Evolutionary conservation across 2,797 vertebrate species (phyloP), one percentile per base, ranked within the genome.

Genomic region (Euthynnus affinis): DNA sequence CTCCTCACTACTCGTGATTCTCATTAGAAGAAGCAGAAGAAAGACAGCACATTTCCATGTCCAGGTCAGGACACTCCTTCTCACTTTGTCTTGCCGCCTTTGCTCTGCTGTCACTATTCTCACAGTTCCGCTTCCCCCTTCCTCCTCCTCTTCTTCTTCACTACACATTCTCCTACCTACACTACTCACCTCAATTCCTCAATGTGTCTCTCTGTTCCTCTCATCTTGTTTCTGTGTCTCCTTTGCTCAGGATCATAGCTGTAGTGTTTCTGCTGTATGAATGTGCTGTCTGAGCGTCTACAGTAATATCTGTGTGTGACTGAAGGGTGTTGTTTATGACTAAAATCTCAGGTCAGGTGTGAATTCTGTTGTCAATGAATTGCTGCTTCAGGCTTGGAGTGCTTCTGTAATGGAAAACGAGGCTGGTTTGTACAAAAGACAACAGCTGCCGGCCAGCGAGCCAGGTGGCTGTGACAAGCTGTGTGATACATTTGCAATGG

Each of bases 311-410:
- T 49, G 61, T 46, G 49, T 51, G 34, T 56, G 34, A 69, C 5
- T 48, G 46, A 20, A 48, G 18, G 2, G 18, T 20, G 46, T 48
- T 48, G 46, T n/a, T 18, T 49, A 49, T 8, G 46, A 20, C 17
- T 44, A 22, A 12, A 37, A 67, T 18, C 18, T n/a, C 22, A 48
- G 58, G 63, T 77, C 70, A 56, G 27, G 14, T 0, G 75, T 81
- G 57, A 75, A 52, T 25, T 67, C 12, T 57, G 60, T 10, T 27
- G 65, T 68, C 63, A 64, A 7, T 57, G 60, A 68, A 67, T 22
- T 7, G 61, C 78, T 56, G 72, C 82, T 80, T 84, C 22, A 83
- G 72, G 49, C 53, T 76, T 76, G 40, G 48, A 84, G 70, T 76
- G 70, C 32, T 53, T 80, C 65, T 71, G 53, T 59, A 27, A 60